Evolutionary conservation across 2,888 invertebrate genomes (phyloP).

Genomic region (Phyto melanocephala): DNA sequence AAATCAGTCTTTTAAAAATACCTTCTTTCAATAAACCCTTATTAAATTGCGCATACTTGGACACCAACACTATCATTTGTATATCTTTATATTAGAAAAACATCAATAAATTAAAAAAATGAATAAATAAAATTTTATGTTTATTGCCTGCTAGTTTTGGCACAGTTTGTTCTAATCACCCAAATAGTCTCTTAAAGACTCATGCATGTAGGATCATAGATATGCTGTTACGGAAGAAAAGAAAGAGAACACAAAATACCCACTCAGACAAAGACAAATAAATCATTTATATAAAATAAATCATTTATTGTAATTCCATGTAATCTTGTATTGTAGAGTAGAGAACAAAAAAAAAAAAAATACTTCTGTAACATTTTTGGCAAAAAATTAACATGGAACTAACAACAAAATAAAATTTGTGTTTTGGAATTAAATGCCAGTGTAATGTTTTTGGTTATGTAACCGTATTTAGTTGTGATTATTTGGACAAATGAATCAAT

Average conservation of each 20-base stretch:
- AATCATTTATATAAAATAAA: constrained; percentile 55
- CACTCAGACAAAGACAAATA: constrained; percentile 52
- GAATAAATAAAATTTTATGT: constrained; percentile 55
- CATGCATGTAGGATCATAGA: constrained; percentile 7
- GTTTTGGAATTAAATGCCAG: background rate
- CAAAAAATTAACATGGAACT: too few relatives aligned
- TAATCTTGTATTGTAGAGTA: constrained; percentile 66
- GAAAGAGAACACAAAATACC: constrained; percentile 4
- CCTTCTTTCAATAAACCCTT: constrained; percentile 25
- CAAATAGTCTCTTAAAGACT: background rate
- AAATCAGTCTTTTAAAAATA: background rate
- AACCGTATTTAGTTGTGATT: background rate
- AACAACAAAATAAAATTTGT: background rate
- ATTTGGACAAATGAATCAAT: constrained; percentile 4
- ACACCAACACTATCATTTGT: background rate
- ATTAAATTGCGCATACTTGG: background rate
- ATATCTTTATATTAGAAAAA: background rate
- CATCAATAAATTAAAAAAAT: constrained; percentile 58
- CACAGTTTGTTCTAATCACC: constrained; percentile 28
- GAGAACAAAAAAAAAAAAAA: background rate
- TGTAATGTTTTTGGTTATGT: background rate
- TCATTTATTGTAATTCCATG: constrained; percentile 48
- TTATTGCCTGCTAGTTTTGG: constrained; percentile 58
- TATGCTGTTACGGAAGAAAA: background rate
- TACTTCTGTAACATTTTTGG: constrained; percentile 23